phyloP scores from a whole-genome alignment of 2,797 vertebrate species.

The Hapalemur alaotrensis region DNA sequence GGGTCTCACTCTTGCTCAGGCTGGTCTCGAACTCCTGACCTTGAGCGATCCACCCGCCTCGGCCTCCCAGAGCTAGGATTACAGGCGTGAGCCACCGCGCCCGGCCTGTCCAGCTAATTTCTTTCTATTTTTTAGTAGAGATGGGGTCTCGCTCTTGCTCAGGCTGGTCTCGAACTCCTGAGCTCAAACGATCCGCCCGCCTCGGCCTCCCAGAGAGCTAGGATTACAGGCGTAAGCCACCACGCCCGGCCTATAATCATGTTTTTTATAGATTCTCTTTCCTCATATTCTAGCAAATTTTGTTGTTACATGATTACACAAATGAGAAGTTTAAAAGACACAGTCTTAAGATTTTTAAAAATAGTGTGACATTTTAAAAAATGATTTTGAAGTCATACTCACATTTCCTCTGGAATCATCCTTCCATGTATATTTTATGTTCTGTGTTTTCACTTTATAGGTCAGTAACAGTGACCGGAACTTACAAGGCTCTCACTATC shows the following conservation, averaged over 20 bases:
- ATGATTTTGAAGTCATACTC: not conserved
- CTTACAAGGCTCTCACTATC: not conserved
- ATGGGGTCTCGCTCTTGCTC: too few species aligned
- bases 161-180: too few species aligned
- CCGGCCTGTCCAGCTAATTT: too few species aligned
- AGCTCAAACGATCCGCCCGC: too few species aligned
- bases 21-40: too few species aligned
- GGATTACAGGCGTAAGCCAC: too few species aligned
- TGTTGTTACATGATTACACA: not conserved
- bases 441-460: not conserved
- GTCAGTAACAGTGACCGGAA: not conserved
- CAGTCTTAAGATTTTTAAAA: not conserved
- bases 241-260: not conserved
- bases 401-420: not conserved
- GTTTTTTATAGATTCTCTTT: not conserved
- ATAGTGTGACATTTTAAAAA: not conserved
- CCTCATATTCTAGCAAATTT: constrained; percentile 36
- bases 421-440: constrained; percentile 19
- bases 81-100: too few species aligned
- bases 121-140: too few species aligned
- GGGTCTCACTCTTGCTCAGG: too few species aligned
- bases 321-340: not conserved
- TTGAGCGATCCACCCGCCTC: too few species aligned
- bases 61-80: too few species aligned
- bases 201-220: too few species aligned